Evolutionary conservation across 2,888 invertebrate genomes (phyloP).

Genomic region (Tetheella fluctuosa): DNA sequence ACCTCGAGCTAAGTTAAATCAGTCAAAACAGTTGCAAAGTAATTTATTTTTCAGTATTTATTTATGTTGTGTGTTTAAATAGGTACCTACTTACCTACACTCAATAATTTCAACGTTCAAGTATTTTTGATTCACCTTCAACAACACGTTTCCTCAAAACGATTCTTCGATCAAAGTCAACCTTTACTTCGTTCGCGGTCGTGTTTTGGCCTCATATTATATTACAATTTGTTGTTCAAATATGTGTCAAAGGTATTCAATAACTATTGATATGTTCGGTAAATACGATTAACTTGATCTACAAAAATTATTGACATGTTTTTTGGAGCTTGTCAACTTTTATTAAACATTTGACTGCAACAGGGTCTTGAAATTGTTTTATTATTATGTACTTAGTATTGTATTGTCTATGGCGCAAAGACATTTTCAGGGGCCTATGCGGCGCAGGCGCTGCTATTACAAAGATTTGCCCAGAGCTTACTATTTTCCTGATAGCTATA

Average conservation of each 20-base stretch:
- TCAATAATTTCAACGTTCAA: background rate
- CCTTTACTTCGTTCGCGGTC: constrained; percentile 2
- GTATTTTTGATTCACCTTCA: constrained; percentile 7
- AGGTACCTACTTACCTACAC: background rate
- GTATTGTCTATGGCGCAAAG: background rate
- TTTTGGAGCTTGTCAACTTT: background rate
- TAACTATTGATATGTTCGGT: background rate
- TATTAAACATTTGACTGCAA: background rate
- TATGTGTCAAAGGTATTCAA: background rate
- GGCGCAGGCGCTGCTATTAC: constrained; percentile 77
- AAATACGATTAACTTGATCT: background rate
- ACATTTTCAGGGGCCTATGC: constrained; percentile 45
- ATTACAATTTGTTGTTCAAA: background rate
- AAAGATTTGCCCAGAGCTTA: constrained; percentile 86
- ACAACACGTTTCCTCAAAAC: background rate
- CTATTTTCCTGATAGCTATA: constrained; percentile 85
- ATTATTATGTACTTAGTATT: constrained; percentile 7
- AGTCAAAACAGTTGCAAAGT: no score
- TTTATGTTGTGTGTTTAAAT: background rate
- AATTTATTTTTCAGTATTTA: no score
- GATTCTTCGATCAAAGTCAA: background rate
- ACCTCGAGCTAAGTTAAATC: no score
- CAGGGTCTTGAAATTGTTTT: constrained; percentile 8
- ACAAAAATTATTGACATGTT: background rate
- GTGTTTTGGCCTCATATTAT: background rate